Evolutionary conservation across 2,113 vertebrate genomes (phyloP), one percentile per base, ranked within the genome.

Genomic region (Dermatemys mawii): DNA sequence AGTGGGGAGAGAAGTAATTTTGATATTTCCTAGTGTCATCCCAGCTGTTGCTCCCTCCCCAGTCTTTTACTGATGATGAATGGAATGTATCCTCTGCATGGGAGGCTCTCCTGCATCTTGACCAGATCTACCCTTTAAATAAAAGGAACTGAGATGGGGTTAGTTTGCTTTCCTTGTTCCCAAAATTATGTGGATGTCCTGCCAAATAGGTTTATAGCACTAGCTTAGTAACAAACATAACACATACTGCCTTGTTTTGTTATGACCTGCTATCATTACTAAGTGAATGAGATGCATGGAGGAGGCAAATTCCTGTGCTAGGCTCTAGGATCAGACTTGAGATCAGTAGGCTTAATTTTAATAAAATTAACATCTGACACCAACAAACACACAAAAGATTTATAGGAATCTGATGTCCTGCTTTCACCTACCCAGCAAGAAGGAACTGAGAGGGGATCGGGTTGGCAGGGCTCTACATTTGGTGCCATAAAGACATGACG

Each of bases 21-120:
- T 63, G 50, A 50, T 41, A 2, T 67, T 73, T 78, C 67, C 16
- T 90, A 78, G 51, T 60, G 29, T 60, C 24, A 4, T 48, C 50
- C 17, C 54, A 89, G 57, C 54, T 90, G 79, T 8, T 81, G 75
- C 78, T 78, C 35, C n/a, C 44, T 54, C 35, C 19, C 46, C 6
- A 0, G 1, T 0, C 8, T 79, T 78, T 79, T 5, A 9, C 8
- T 51, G 13, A 41, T 86, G 49, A 16, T 60, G 51, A 67, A 83
- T 46, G 1, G 0, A 11, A 80, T 26, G 22, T 46, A 46, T 26
- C 22, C 41, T 46, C 38, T 22, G n/a, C 17, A 5, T 73, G 67
- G 19, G 35, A 73, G 8, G 16, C 21, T 38, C 38, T 12, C 38
- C 38, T 27, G 27, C 22, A 44, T 44, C 24, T 75, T 46, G n/a